Evolutionary conservation across 2,113 vertebrate species (phyloP).

Genomic region (Octodon degus): DNA sequence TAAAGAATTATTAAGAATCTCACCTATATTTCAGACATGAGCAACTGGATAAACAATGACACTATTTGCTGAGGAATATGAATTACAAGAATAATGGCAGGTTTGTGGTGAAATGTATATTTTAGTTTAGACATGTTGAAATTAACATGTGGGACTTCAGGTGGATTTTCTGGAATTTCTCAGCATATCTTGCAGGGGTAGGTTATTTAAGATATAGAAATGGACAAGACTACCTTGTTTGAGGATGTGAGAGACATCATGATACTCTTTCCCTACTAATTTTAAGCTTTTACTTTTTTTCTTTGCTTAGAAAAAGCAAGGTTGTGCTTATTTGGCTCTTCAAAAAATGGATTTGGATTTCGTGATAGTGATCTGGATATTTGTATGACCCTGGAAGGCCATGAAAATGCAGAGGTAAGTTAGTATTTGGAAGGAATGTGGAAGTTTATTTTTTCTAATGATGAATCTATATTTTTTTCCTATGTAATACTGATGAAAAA

Average conservation of each 20-base stretch:
- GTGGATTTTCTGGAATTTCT: conserved; percentile 51
- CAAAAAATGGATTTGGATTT: conserved; percentile 99
- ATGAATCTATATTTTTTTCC: conserved; percentile 47
- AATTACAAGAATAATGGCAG: not conserved
- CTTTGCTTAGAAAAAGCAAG: conserved; percentile 93
- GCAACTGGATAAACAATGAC: not conserved
- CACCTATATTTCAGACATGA: not conserved
- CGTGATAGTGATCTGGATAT: conserved; percentile 99
- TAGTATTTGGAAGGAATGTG: conserved; percentile 54
- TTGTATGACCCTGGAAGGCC: conserved; percentile 99
- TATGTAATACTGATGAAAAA: conserved; percentile 54
- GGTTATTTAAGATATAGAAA: conserved; percentile 31
- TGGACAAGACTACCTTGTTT: conserved; percentile 1
- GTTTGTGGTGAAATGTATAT: conserved; percentile 27
- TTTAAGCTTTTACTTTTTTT: conserved; percentile 44
- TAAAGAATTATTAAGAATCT: conserved; percentile 9
- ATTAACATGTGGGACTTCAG: not conserved
- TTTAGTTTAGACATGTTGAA: conserved; percentile 25
- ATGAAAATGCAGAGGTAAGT: conserved; percentile 96
- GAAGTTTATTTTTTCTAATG: conserved; percentile 51
- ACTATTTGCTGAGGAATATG: conserved; percentile 37
- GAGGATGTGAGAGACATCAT: not conserved
- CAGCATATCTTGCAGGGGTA: not conserved
- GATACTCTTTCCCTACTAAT: conserved; percentile 36
- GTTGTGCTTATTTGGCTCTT: conserved; percentile 98